A percentile compares a stretch with the other conserved stretches of the same genome.
Evolutionary conservation across 2,888 invertebrate species (phyloP).

Genomic region (Scaptomyza flava): DNA sequence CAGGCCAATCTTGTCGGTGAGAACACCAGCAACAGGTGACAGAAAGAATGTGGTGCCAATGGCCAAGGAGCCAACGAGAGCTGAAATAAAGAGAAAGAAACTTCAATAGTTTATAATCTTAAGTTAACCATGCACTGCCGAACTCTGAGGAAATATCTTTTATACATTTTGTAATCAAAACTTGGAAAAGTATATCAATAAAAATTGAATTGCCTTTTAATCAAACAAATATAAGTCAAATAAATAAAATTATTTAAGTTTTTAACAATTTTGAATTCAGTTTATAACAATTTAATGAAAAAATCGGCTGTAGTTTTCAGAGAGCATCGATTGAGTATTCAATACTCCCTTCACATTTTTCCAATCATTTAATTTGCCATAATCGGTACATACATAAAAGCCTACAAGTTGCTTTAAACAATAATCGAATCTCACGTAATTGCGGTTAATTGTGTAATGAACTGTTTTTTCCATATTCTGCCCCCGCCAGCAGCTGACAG

Average conservation of each 20-base stretch:
- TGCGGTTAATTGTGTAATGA: constrained; percentile 67
- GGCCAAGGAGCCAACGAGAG: constrained; percentile 93
- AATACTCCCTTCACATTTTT: neutral
- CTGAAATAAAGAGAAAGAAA: constrained; percentile 86
- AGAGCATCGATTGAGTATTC: neutral
- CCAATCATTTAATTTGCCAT: constrained; percentile 18
- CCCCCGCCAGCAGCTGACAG: constrained; percentile 6
- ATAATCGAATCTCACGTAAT: constrained; percentile 64
- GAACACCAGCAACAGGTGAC: constrained; percentile 93
- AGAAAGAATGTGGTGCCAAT: constrained; percentile 95
- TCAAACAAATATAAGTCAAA: no score
- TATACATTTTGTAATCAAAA: no score
- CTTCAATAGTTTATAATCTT: no score
- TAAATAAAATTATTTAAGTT: no score
- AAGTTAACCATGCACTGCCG: no score
- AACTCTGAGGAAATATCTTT: no score
- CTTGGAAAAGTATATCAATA: no score
- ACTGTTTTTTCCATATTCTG: constrained; percentile 33
- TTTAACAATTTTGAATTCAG: no score
- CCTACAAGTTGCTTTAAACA: constrained; percentile 41
- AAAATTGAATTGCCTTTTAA: no score
- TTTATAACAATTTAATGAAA: no score
- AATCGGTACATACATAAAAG: constrained; percentile 12
- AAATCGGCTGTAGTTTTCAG: neutral
- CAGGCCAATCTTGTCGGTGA: constrained; percentile 94